Conservation (phyloP, 2,113 vertebrate species). For the Tapirus terrestris region DNA sequence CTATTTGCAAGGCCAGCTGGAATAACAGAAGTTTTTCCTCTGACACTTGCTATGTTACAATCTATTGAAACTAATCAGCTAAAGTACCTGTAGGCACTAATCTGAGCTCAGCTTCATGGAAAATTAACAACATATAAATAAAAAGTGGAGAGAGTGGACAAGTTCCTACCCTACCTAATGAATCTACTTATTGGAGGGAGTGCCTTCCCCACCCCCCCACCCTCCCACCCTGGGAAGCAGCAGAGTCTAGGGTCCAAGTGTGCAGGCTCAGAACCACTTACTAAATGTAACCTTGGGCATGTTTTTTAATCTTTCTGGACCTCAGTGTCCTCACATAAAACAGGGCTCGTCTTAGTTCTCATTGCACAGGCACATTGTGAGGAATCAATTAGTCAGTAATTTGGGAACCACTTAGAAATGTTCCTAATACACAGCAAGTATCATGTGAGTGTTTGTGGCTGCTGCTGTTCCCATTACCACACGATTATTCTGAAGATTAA, state of each 20-base stretch:
- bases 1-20: not conserved
- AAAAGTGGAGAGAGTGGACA: rapidly evolving
- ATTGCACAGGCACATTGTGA: not conserved
- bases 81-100: not conserved
- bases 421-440: not conserved
- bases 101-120: not conserved
- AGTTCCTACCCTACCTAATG: not conserved
- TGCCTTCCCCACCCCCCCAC: rapidly evolving
- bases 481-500: rapidly evolving
- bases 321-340: not conserved
- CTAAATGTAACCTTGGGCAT: not conserved
- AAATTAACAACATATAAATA: not conserved
- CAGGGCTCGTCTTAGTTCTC: not conserved
- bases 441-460: not conserved
- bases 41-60: not conserved
- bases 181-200: not conserved
- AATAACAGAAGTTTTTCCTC: not conserved
- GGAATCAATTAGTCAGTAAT: not conserved
- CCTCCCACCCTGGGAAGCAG: not conserved
- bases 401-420: not conserved
- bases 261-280: not conserved
- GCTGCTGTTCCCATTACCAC: not conserved
- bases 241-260: not conserved
- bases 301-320: not conserved
- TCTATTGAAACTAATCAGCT: not conserved